A percentile compares a stretch with the other conserved stretches of the same genome.
Conservation (phyloP, 2,888 invertebrate species). For the Drosophila mimetica region DNA sequence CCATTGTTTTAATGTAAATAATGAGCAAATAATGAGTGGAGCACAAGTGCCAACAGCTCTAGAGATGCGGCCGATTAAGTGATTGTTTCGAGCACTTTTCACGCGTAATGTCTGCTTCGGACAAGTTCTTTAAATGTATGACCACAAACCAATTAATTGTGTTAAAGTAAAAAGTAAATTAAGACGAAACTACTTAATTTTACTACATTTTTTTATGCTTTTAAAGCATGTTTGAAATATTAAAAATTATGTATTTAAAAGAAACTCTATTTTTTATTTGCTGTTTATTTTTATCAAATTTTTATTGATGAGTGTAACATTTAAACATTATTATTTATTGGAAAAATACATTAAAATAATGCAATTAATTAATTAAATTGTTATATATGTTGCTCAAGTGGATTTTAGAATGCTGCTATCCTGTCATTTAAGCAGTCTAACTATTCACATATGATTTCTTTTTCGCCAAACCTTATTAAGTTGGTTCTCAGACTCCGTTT, state of each 20-base stretch:
- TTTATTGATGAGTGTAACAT: background rate
- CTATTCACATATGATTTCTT: slow-evolving; percentile 25
- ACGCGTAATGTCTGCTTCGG: background rate
- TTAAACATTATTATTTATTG: background rate
- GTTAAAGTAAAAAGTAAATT: background rate
- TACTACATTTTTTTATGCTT: too few species aligned
- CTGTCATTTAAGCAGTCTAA: slow-evolving; percentile 6
- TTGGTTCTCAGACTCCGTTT: slow-evolving; percentile 1
- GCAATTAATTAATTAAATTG: too few species aligned
- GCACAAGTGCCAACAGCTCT: slow-evolving; percentile 32
- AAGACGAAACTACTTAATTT: background rate
- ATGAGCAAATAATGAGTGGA: slow-evolving; percentile 48
- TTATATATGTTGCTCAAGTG: too few species aligned
- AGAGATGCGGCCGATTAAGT: slow-evolving; percentile 24
- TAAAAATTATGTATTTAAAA: too few species aligned
- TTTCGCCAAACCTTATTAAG: background rate
- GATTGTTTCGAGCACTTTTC: slow-evolving; percentile 4
- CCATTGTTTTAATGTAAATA: slow-evolving; percentile 41
- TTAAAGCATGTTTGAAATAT: too few species aligned
- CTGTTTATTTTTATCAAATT: too few species aligned
- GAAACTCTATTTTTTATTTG: too few species aligned
- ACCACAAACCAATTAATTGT: background rate
- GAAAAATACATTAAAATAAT: too few species aligned
- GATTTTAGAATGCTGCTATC: too few species aligned
- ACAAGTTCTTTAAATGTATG: too few species aligned